Percentiles rank a stretch among this genome's conserved stretches.
Conservation (phyloP, 2,797 vertebrate species). For the Denticeps clupeoides region DNA sequence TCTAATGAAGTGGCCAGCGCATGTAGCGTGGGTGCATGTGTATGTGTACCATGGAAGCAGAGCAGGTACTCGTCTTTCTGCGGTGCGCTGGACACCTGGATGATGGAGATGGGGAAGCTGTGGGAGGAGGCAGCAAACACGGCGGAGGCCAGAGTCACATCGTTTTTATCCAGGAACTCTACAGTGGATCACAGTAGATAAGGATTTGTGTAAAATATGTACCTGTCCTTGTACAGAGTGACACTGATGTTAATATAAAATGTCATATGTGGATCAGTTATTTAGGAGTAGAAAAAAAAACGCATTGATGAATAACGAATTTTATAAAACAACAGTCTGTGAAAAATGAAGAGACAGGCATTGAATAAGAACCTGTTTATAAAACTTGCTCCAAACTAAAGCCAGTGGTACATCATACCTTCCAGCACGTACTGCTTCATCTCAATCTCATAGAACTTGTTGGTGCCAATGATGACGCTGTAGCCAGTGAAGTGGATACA, state of each 20-base stretch:
- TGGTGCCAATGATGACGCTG: slow-evolving; percentile 96
- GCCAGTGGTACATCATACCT: too few species aligned
- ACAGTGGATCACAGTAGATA: slow-evolving; percentile 15
- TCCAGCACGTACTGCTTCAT: slow-evolving; percentile 98
- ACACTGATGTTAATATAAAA: too few species aligned
- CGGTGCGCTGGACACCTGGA: slow-evolving; percentile 82
- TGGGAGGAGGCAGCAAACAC: slow-evolving; percentile 90
- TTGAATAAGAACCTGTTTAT: too few species aligned
- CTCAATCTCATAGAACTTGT: slow-evolving; percentile 98
- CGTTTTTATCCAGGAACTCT: slow-evolving; percentile 98
- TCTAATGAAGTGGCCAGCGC: too few species aligned
- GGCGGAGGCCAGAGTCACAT: slow-evolving; percentile 85
- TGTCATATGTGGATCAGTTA: too few species aligned
- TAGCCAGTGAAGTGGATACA: slow-evolving; percentile 94
- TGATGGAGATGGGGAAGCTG: slow-evolving; percentile 95
- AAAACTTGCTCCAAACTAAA: too few species aligned
- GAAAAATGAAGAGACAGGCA: too few species aligned
- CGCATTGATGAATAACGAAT: too few species aligned
- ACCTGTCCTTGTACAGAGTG: too few species aligned
- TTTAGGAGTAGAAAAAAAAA: too few species aligned
- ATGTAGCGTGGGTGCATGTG: not conserved
- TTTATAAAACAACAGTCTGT: too few species aligned
- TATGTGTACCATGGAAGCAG: slow-evolving; percentile 81
- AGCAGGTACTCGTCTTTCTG: slow-evolving; percentile 95
- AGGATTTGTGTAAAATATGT: too few species aligned